Evolutionary conservation across 1,140 invertebrate species (phyloP), one percentile per base, ranked within the genome.

Genomic region (Formica exsecta): DNA sequence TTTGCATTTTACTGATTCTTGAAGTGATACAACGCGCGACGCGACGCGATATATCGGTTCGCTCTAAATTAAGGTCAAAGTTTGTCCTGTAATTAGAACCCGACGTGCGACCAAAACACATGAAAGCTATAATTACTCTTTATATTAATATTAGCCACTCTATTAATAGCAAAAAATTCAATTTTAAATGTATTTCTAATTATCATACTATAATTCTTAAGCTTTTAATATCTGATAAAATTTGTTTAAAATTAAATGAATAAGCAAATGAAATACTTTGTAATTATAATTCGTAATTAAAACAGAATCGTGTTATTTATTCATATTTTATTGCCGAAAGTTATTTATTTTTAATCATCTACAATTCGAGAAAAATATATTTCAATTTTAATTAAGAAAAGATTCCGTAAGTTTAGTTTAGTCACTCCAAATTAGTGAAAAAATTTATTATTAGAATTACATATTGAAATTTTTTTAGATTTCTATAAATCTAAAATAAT

Each of bases 1-100:
- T 29, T 38, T 57, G 51, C 48, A 41, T 16, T 16, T 4, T 80
- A 54, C 29, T 48, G 19, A 76, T 79, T n/a, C 0, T 2, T 16
- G 5, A 2, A 29, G 1, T 0, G 75, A 75, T 51, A 65, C 6
- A 41, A 8, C 2, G 5, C 0, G 3, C 11, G 38, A 22, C 75
- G 3, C 25, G 32, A n/a, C 64, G 3, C 61, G 25, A 8, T 44
- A 44, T 22, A 64, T 77, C 41, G n/a, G 32, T 29, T 25, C 29
- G 66, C 13, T 54, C 7, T 11, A 66, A 66, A 79, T 51, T 57
- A 79, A 79, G 29, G 29, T 66, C 75, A 66, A 66, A 79, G 61
- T 66, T 54, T 11, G 16, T 32, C 22, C 16, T 29, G 4, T 38
- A 65, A 62, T 0, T 16, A 4, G 32, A 4, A 3, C 9, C 29